phyloP scores from a whole-genome alignment of 2,113 vertebrate species.

The Myotis yumanensis region DNA sequence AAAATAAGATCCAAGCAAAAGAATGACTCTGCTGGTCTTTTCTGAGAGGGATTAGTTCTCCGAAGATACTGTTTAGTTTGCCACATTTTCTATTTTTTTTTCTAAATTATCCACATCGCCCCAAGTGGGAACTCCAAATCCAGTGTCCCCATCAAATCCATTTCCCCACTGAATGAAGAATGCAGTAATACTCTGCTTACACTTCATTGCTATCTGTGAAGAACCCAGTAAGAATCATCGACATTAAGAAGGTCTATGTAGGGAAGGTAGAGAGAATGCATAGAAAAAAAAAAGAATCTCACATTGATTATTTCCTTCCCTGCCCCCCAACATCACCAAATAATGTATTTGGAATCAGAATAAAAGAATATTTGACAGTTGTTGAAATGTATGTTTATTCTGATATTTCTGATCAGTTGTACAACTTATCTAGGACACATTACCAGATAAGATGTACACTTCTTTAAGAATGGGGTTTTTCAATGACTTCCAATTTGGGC shows the following conservation, averaged over 20 bases:
- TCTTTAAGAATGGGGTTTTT: neutral
- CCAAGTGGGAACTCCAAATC: constrained; percentile 29
- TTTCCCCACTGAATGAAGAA: constrained; percentile 44
- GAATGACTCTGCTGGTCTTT: neutral
- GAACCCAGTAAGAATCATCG: neutral
- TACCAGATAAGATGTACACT: neutral
- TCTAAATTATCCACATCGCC: neutral
- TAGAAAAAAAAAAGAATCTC: neutral
- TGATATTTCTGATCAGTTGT: neutral
- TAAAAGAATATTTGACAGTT: neutral
- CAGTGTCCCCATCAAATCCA: constrained; percentile 54
- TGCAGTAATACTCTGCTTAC: neutral
- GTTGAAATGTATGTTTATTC: neutral
- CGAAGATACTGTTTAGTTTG: constrained; percentile 39
- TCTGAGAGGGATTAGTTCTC: constrained; percentile 43
- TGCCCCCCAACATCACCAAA: neutral
- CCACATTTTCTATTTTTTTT: constrained; percentile 14
- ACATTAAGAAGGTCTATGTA: neutral
- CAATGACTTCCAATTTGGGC: neutral
- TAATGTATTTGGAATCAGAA: neutral
- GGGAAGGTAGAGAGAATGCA: neutral
- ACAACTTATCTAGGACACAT: neutral
- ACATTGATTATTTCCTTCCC: neutral
- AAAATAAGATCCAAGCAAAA: constrained; percentile 18
- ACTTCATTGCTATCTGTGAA: constrained; percentile 29